These are phyloP conservation scores for Notospermus geniculatus DNA, from an alignment of 1,140 invertebrate species.

Conservation along the genomic window DNA sequence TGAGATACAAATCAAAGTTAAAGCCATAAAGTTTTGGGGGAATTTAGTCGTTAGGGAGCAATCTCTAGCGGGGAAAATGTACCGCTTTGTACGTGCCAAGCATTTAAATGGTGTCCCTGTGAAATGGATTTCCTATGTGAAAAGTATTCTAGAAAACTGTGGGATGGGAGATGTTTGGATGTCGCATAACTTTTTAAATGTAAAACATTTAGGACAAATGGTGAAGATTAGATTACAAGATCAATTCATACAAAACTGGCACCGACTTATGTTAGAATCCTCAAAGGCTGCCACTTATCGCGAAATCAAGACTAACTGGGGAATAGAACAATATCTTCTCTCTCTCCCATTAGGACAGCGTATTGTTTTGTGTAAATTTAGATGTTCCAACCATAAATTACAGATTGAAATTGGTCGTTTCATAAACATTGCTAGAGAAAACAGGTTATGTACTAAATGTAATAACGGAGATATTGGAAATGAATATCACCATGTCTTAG, in stretches of 20 bases:
- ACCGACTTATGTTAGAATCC: background rate
- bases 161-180: background rate
- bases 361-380: no score
- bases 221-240: slow-evolving; percentile 1
- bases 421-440: no score
- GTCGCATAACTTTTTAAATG: background rate
- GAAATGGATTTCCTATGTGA: background rate
- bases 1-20: background rate
- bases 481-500: no score
- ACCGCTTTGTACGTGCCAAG: background rate
- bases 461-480: no score
- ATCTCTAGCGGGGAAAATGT: background rate
- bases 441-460: no score
- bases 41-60: background rate
- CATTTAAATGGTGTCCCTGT: background rate
- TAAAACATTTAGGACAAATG: background rate
- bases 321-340: background rate
- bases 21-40: background rate
- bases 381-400: no score
- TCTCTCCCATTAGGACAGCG: no score
- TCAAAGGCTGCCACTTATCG: background rate
- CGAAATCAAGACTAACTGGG: background rate
- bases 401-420: no score
- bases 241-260: background rate
- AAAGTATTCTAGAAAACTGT: background rate